Conservation (phyloP, 2,888 invertebrate species). For the Julus scandinavius region DNA sequence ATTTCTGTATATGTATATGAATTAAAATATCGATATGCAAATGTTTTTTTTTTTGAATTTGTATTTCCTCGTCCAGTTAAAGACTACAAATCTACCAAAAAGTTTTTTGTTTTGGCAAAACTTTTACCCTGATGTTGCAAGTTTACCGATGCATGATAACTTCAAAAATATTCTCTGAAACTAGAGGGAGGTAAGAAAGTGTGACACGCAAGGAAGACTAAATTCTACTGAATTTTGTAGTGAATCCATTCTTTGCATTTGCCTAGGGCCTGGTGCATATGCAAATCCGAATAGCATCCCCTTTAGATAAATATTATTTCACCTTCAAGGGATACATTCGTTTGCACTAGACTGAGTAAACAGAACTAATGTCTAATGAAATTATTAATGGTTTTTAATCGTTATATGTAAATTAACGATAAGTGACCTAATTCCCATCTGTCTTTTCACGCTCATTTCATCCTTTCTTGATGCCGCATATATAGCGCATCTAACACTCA, state of each 20-base stretch:
- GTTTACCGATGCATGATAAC: no score
- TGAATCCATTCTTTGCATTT: not conserved
- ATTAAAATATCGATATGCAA: no score
- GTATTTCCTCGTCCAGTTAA: no score
- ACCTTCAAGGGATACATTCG: conserved; percentile 19
- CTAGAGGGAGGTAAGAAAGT: no score
- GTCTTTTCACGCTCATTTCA: not conserved
- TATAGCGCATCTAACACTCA: not conserved
- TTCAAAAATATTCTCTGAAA: no score
- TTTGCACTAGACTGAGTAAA: conserved; percentile 27
- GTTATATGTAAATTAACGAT: conserved; percentile 16
- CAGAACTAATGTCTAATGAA: conserved; percentile 23
- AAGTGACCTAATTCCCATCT: not conserved
- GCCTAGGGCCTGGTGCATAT: not conserved
- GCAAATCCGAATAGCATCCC: not conserved
- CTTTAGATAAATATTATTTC: not conserved
- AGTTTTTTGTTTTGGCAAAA: no score
- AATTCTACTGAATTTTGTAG: no score
- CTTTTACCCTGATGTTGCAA: no score
- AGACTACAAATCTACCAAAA: no score
- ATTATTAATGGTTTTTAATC: conserved; percentile 33
- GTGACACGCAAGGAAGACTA: no score
- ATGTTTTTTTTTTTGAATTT: no score
- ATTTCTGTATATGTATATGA: no score
- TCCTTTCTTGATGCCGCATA: not conserved